These are phyloP conservation scores for Prionailurus bengalensis DNA, from an alignment of 2,113 vertebrate genomes.

Conservation along the genomic window DNA sequence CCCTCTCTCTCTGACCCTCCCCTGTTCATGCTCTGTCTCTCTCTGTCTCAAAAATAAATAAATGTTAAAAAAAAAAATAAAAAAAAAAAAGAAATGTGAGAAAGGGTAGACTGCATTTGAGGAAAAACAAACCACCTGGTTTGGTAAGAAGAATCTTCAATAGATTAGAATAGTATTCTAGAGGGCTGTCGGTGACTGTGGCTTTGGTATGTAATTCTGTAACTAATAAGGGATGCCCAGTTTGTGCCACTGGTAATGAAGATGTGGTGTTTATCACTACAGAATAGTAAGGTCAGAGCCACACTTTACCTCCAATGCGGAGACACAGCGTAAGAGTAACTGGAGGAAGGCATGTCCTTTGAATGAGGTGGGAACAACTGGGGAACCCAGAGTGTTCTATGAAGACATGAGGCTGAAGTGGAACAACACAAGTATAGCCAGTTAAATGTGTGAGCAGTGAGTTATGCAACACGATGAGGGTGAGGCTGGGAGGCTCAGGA, in stretches of 20 bases:
- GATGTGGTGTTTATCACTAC: not conserved
- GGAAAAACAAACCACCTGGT: not conserved
- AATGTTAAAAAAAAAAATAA: too few species aligned
- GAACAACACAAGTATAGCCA: not conserved
- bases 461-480: not conserved
- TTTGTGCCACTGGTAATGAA: not conserved
- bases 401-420: not conserved
- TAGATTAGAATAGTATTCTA: not conserved
- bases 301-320: not conserved
- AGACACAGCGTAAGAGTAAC: not conserved
- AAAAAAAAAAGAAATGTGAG: not conserved
- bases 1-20: too few species aligned
- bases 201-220: conserved; percentile 26
- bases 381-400: not conserved
- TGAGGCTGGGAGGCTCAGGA: not conserved
- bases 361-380: not conserved
- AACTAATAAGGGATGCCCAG: not conserved
- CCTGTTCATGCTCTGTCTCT: too few species aligned
- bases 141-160: not conserved
- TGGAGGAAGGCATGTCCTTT: not conserved
- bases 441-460: not conserved
- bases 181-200: not conserved
- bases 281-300: not conserved
- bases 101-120: not conserved
- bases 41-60: too few species aligned